phyloP scores from a whole-genome alignment of 2,797 vertebrate genomes.

The Sebastes melanostomus region DNA sequence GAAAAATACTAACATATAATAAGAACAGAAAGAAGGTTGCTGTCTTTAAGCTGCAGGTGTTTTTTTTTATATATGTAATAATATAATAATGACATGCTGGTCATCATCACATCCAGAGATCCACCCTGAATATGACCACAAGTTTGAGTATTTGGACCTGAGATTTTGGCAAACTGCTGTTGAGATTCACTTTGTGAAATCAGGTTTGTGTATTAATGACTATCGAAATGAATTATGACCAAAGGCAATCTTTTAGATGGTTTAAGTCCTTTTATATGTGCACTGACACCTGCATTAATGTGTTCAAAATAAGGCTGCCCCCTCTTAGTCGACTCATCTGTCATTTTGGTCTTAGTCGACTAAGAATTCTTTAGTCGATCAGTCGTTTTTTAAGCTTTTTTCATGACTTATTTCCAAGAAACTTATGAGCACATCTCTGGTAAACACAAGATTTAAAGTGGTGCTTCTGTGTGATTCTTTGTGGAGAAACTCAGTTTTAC shows the following conservation, averaged over 20 bases:
- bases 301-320: neutral
- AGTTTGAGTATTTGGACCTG: constrained; percentile 73
- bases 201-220: constrained; percentile 29
- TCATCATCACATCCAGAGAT: constrained; percentile 54
- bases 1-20: constrained; percentile 33
- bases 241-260: constrained; percentile 9
- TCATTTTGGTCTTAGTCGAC: too few relatives aligned
- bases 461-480: too few relatives aligned
- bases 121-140: constrained; percentile 66
- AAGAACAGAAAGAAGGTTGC: constrained; percentile 22
- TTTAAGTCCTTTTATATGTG: constrained; percentile 5
- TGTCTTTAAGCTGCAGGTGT: constrained; percentile 16
- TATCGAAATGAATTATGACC: constrained; percentile 12
- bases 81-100: constrained; percentile 58
- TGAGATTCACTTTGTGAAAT: constrained; percentile 49
- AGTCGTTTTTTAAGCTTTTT: too few relatives aligned
- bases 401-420: too few relatives aligned
- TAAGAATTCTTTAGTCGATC: too few relatives aligned
- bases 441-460: too few relatives aligned
- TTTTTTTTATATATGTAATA: constrained; percentile 15
- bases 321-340: too few relatives aligned
- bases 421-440: too few relatives aligned
- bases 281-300: neutral
- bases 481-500: too few relatives aligned
- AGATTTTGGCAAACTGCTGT: constrained; percentile 73